Conservation (phyloP, 2,113 vertebrate genomes). For the Pelvicachromis taeniatus region DNA sequence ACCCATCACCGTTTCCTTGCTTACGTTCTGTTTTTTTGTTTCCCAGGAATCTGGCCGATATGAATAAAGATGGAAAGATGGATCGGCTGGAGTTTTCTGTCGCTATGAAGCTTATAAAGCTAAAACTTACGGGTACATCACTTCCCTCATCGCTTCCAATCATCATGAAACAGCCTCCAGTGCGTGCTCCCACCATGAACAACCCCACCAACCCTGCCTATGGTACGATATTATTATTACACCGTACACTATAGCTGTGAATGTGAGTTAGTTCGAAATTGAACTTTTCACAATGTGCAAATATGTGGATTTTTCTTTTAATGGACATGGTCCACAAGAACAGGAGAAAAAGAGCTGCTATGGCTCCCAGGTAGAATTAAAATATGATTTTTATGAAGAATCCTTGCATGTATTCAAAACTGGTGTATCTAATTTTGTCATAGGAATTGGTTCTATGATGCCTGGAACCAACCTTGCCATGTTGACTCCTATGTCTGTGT, state of each 20-base stretch:
- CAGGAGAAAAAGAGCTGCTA: neutral
- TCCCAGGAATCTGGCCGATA: slow-evolving; percentile 85
- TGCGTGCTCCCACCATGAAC: slow-evolving; percentile 64
- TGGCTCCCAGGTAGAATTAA: neutral
- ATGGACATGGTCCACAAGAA: neutral
- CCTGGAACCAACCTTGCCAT: slow-evolving; percentile 71
- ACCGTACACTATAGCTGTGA: neutral
- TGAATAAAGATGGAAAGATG: slow-evolving; percentile 98
- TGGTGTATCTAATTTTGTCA: neutral
- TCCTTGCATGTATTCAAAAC: neutral
- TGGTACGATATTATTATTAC: slow-evolving; percentile 65
- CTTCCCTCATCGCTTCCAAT: slow-evolving; percentile 85
- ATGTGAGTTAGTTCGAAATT: neutral
- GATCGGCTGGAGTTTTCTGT: slow-evolving; percentile 95
- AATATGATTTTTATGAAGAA: neutral
- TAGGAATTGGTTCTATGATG: slow-evolving; percentile 88
- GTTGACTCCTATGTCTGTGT: slow-evolving; percentile 68
- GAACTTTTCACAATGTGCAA: neutral
- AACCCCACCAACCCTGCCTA: slow-evolving; percentile 75
- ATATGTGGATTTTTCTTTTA: neutral
- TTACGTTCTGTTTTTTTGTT: neutral
- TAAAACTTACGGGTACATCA: slow-evolving; percentile 87
- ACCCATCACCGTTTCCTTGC: neutral
- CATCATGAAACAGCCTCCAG: slow-evolving; percentile 92
- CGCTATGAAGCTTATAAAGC: slow-evolving; percentile 97